These are phyloP conservation scores for Tragelaphus imberbis DNA, from an alignment of 2,113 vertebrate species.

Conservation along the genomic window DNA sequence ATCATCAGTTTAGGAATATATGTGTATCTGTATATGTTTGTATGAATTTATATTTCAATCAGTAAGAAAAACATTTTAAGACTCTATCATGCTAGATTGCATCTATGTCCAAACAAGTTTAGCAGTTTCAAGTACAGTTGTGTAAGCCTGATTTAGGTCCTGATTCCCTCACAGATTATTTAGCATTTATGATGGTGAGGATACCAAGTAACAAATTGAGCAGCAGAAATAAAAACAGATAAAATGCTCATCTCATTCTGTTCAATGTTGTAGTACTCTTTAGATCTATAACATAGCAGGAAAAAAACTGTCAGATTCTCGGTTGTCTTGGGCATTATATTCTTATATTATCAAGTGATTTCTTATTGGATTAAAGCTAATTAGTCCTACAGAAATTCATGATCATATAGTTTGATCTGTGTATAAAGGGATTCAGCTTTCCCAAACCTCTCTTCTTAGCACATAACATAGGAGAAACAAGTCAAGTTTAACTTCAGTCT, in stretches of 20 bases:
- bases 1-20: not conserved
- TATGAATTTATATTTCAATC: not conserved
- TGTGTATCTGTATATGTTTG: not conserved
- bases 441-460: not conserved
- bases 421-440: not conserved
- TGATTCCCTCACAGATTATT: not conserved
- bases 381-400: not conserved
- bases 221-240: not conserved
- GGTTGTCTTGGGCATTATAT: not conserved
- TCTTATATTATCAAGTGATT: not conserved
- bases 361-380: not conserved
- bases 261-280: not conserved
- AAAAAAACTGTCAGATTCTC: not conserved
- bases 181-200: not conserved
- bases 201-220: not conserved
- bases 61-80: not conserved
- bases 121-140: not conserved
- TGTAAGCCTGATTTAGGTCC: not conserved
- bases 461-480: not conserved
- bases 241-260: not conserved
- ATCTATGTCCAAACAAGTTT: not conserved
- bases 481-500: not conserved
- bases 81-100: not conserved
- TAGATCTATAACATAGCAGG: not conserved
- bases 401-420: not conserved